Evolutionary conservation across 2,113 vertebrate species (phyloP), one percentile per base, ranked within the genome.

Genomic region (Aldabrachelys gigantea): DNA sequence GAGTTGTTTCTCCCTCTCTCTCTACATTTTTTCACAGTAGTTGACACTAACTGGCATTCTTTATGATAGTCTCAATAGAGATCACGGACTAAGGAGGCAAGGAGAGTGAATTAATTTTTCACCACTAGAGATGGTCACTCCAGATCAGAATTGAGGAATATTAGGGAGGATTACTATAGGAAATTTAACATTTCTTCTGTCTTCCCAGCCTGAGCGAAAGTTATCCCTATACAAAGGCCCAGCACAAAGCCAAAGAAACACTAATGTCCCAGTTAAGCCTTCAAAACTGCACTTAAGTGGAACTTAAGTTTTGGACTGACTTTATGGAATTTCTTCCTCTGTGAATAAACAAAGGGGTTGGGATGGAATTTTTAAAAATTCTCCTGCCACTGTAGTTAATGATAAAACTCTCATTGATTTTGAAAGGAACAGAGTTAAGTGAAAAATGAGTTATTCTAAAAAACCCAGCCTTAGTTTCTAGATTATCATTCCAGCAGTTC

Each of bases 371-470:
- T 65, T 65, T 14, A 65, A 69, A 69, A n/a, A 19, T 31, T 31
- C 35, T 35, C 59, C 6, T n/a, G 62, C 31, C 62, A 69, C 35
- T 69, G 31, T 19, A 69, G 35, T 27, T 24, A 52, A 0, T 25
- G 13, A 2, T 19, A 82, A 91, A 92, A 89, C n/a, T 86, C 12
- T 0, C 21, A 24, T 24, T 76, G 56, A 78, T n/a, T 12, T 10
- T 89, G 10, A 29, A 54, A 65, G 88, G 69, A 90, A 10, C 16
- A 14, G 27, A 89, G 29, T 44, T 5, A 89, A 62, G 84, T 91
- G 81, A 94, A 76, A 2, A 4, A 4, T 24, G 14, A 80, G 4
- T 78, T 94, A 59, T 80, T 96, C 69, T 82, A 12, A 92, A 92
- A 35, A 57, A 14, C 72, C 0, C 0, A 0, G 35, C 44, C 88